phyloP scores from a whole-genome alignment of 2,888 invertebrate species.

The Muscina levida region DNA sequence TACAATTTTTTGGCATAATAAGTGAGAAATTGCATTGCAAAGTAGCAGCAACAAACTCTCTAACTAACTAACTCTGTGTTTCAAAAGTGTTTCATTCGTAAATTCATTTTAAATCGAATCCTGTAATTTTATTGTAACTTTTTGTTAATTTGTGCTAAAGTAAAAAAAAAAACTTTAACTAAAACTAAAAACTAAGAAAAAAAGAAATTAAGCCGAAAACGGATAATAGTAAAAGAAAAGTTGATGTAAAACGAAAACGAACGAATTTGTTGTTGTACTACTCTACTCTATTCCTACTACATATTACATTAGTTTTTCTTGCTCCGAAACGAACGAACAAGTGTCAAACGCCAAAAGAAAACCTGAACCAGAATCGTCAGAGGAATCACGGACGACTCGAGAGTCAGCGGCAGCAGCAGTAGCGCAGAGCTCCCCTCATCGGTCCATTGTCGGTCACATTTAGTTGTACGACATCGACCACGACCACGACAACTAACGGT shows the following conservation, averaged over 20 bases:
- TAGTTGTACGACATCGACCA: neutral
- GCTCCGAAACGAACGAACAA: conserved; percentile 69
- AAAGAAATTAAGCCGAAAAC: conserved; percentile 30
- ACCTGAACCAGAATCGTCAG: conserved; percentile 28
- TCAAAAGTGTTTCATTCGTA: conserved; percentile 28
- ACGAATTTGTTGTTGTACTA: conserved; percentile 20
- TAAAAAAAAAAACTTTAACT: neutral
- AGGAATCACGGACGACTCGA: neutral
- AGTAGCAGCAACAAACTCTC: conserved; percentile 1
- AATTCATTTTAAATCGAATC: conserved; percentile 5
- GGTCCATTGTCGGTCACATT: neutral
- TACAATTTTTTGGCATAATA: conserved; percentile 32
- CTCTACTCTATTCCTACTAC: conserved; percentile 6
- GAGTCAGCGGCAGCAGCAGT: neutral
- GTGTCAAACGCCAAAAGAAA: conserved; percentile 55
- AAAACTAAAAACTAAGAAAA: conserved; percentile 49
- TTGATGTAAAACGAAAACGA: conserved; percentile 48
- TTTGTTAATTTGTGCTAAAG: conserved; percentile 51
- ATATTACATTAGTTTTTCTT: too few relatives aligned
- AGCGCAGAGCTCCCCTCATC: neutral
- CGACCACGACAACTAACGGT: conserved; percentile 52
- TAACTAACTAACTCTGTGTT: conserved; percentile 1
- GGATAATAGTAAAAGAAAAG: conserved; percentile 65
- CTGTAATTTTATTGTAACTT: conserved; percentile 34
- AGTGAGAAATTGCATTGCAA: conserved; percentile 18